Evolutionary conservation across 2,888 invertebrate genomes (phyloP), one percentile per base, ranked within the genome.

Genomic region (Laothoe populi): DNA sequence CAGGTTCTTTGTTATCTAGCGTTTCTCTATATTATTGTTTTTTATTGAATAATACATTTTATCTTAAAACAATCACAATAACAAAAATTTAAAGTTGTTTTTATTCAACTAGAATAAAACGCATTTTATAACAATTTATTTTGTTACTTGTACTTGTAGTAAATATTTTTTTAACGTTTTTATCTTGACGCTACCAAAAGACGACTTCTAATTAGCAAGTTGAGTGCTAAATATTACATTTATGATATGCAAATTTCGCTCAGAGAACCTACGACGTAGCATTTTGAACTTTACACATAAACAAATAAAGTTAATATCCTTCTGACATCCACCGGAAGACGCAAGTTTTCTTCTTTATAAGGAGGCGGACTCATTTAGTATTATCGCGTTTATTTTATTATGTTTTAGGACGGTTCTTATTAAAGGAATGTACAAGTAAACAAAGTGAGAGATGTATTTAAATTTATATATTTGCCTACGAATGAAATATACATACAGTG

Each of bases 221-320:
- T 87, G 87, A 88, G 87, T 88, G 90, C 88, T 89, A 90, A 91
- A 90, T 90, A 91, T 91, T 87, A 91, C 90, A 90, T 90, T 91
- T 91, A 90, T 90, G 89, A 88, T 88, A 90, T 90, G 90, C 89
- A 92, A 90, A 92, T 90, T 88, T 87, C 79, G 73, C 82, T 78
- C 75, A 82, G 76, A 70, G 71, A 77, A 72, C 75, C 71, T 76
- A 73, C 67, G 69, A 67, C 63, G 65, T 63, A 62, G 74, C 77
- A 83, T 79, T 79, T 67, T 84, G 69, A 76, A 78, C 87, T 84
- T 77, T 88, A 83, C 72, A 53, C 2, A 5, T 5, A 46, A 63
- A 44, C 23, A 1, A 3, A 68, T 81, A 84, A 72, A 75, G 84
- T 73, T 63, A 65, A 76, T 64, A 79, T 74, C 81, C 49, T 63